Evolutionary conservation across 1,140 invertebrate genomes (phyloP).

Genomic region (Trissolcus basalis): DNA sequence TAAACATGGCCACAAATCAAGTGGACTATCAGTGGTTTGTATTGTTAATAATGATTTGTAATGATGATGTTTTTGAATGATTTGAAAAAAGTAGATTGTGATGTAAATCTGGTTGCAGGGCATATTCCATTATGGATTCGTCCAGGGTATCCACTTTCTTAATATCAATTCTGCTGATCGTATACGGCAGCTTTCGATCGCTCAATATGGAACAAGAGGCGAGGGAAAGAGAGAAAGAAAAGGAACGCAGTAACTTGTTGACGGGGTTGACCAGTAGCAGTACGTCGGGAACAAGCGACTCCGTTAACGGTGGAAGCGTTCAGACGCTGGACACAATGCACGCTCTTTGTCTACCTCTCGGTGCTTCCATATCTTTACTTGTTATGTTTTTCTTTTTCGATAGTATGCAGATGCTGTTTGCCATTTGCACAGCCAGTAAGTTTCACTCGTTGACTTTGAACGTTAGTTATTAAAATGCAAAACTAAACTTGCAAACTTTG

Average conservation of each 20-base stretch:
- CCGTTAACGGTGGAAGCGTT: slow-evolving; percentile 80
- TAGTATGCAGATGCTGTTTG: slow-evolving; percentile 98
- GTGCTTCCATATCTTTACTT: slow-evolving; percentile 95
- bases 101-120: too few relatives aligned
- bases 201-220: slow-evolving; percentile 96
- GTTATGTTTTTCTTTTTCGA: slow-evolving; percentile 89
- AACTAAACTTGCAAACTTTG: neutral
- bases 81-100: too few relatives aligned
- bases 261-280: slow-evolving; percentile 72
- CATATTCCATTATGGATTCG: slow-evolving; percentile 97
- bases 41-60: neutral
- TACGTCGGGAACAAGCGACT: slow-evolving; percentile 62
- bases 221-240: slow-evolving; percentile 87
- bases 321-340: slow-evolving; percentile 98
- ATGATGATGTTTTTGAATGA: too few relatives aligned
- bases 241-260: slow-evolving; percentile 81
- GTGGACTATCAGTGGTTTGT: slow-evolving; percentile 76
- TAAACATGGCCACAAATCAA: slow-evolving; percentile 76
- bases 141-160: slow-evolving; percentile 96
- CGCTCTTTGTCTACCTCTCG: slow-evolving; percentile 95
- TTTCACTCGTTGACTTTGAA: neutral
- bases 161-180: slow-evolving; percentile 97
- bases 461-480: neutral
- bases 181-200: slow-evolving; percentile 95
- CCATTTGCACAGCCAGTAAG: slow-evolving; percentile 94